Percentiles rank a stretch among this genome's conserved stretches.
Conservation (phyloP, 2,888 invertebrate genomes). For the Tenthredo amoena region DNA sequence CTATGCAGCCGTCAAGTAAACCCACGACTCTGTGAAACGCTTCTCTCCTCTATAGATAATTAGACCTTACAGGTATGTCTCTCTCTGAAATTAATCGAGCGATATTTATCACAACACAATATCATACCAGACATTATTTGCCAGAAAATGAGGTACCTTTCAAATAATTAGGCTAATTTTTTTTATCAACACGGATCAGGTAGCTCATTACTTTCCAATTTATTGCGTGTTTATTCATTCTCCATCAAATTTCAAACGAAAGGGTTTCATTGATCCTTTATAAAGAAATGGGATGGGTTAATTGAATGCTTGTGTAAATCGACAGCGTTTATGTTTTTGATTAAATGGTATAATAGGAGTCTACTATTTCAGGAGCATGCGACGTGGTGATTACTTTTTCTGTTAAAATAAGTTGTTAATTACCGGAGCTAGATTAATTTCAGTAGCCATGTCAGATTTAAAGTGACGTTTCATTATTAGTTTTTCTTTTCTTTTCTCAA, state of each 20-base stretch:
- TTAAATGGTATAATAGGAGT: neutral
- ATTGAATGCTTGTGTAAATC: neutral
- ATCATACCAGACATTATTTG: neutral
- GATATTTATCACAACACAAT: neutral
- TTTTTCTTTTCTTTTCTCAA: neutral
- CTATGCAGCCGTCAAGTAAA: neutral
- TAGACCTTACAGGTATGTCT: neutral
- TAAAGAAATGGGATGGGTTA: neutral
- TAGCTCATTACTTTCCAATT: neutral
- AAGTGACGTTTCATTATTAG: neutral
- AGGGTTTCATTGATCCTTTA: neutral
- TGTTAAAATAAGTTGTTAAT: neutral
- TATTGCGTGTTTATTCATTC: neutral
- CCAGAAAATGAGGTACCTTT: neutral
- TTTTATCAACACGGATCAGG: conserved; percentile 4
- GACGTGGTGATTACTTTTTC: neutral
- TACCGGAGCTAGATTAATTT: neutral
- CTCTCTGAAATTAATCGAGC: conserved; percentile 20
- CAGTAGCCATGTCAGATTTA: neutral
- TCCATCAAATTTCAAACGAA: neutral
- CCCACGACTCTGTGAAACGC: neutral
- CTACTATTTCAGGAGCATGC: neutral
- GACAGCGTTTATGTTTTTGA: neutral
- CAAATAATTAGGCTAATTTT: conserved; percentile 19
- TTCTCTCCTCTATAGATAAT: neutral